Evolutionary conservation across 2,797 vertebrate species (phyloP).

Genomic region (Anguilla anguilla): DNA sequence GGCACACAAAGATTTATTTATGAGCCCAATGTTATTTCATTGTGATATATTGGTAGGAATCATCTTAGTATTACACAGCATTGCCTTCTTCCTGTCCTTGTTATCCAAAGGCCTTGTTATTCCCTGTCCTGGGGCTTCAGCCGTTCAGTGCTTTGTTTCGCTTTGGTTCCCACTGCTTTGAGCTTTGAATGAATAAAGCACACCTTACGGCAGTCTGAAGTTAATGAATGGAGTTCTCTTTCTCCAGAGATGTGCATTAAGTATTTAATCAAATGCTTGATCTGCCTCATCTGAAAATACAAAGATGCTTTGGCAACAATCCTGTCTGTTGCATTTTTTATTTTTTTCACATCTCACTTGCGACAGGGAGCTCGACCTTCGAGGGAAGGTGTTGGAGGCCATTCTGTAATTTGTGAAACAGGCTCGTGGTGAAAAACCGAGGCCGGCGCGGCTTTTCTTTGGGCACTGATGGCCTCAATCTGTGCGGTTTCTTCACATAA

Average conservation of each 20-base stretch:
- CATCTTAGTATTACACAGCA: neutral
- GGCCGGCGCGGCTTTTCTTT: neutral
- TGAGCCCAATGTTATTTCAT: neutral
- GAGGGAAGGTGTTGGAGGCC: neutral
- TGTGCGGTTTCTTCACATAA: neutral
- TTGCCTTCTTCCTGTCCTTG: neutral
- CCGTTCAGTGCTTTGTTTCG: neutral
- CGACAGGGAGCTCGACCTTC: neutral
- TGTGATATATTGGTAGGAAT: neutral
- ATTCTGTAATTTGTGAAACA: neutral
- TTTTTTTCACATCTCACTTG: neutral
- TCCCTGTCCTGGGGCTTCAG: neutral
- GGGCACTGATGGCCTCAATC: neutral
- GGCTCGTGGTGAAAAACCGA: neutral
- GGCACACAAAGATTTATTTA: neutral
- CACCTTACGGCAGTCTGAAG: neutral
- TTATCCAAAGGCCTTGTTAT: neutral
- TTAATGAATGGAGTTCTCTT: neutral
- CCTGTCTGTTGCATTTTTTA: neutral
- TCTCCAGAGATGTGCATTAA: neutral
- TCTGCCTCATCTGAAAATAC: slow-evolving; percentile 7
- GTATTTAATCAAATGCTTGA: neutral
- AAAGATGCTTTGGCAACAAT: neutral
- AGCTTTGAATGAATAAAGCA: neutral
- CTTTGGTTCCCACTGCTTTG: no score